Conservation (phyloP, 1,140 invertebrate genomes). For the Caligus rogercresseyi region DNA sequence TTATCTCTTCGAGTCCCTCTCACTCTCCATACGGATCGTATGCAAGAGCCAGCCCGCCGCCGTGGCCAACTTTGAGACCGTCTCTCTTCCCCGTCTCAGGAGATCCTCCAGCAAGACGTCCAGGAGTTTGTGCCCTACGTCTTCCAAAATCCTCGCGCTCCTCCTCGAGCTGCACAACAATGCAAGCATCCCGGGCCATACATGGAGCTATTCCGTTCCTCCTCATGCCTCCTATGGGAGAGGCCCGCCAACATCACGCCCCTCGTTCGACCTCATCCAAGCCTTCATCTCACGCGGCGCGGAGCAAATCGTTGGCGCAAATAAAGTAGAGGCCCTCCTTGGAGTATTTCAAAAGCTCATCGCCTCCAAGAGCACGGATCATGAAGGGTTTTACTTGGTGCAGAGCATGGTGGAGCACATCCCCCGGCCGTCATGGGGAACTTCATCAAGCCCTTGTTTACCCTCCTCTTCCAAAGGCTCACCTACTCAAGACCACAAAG, state of each 20-base stretch:
- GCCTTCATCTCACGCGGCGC: constrained; percentile 60
- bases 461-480: constrained; percentile 73
- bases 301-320: constrained; percentile 46
- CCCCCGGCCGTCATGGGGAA: constrained; percentile 39
- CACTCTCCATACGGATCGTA: constrained; percentile 64
- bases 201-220: constrained; percentile 65
- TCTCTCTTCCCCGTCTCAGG: constrained; percentile 79
- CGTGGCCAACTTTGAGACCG: constrained; percentile 72
- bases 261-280: constrained; percentile 64
- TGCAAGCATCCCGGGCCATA: constrained; percentile 51
- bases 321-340: constrained; percentile 54
- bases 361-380: constrained; percentile 82
- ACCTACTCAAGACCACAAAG: constrained; percentile 85
- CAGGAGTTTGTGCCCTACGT: constrained; percentile 95
- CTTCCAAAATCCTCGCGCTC: constrained; percentile 84
- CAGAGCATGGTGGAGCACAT: constrained; percentile 45
- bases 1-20: constrained; percentile 84
- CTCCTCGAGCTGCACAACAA: constrained; percentile 57
- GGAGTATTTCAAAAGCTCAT: constrained; percentile 93
- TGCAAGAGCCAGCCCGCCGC: constrained; percentile 58
- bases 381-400: constrained; percentile 82
- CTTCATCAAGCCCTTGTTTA: constrained; percentile 71
- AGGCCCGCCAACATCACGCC: constrained; percentile 76
- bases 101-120: constrained; percentile 78
- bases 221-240: constrained; percentile 78